phyloP scores from a whole-genome alignment of 2,888 invertebrate genomes.

The Ochlodes sylvanus region DNA sequence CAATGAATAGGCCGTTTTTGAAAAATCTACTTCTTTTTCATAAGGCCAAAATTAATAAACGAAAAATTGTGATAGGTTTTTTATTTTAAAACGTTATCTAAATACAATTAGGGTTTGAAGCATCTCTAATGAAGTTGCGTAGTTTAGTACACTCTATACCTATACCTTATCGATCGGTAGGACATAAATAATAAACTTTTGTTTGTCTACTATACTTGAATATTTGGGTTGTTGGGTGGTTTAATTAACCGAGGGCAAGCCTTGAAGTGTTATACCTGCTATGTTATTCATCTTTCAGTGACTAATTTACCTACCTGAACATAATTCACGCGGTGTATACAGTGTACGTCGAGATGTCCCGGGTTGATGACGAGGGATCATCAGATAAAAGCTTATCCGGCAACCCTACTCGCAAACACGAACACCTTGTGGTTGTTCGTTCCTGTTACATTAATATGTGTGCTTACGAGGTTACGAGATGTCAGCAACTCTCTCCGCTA shows the following conservation, averaged over 20 bases:
- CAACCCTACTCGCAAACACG: constrained; percentile 25
- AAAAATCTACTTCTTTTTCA: no score
- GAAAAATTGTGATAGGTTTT: no score
- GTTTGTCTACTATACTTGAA: background rate
- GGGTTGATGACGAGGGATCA: constrained; percentile 48
- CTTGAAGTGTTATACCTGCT: background rate
- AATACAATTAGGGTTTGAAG: no score
- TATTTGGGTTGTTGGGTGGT: background rate
- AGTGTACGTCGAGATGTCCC: constrained; percentile 25
- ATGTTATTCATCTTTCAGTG: background rate
- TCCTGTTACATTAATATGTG: background rate
- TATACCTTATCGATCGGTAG: no score
- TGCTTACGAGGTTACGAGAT: no score
- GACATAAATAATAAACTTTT: no score
- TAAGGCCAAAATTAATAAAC: no score
- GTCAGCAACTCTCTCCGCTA: no score
- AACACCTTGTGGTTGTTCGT: constrained; percentile 6
- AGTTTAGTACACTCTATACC: no score
- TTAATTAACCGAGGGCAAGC: background rate
- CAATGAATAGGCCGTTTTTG: no score
- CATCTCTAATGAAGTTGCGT: background rate
- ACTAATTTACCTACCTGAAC: background rate
- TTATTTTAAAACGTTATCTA: no score
- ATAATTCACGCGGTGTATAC: background rate
- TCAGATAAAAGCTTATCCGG: constrained; percentile 54